Evolutionary conservation across 2,888 invertebrate genomes (phyloP), one percentile per base, ranked within the genome.

Genomic region (Lepidochrysops patricia): DNA sequence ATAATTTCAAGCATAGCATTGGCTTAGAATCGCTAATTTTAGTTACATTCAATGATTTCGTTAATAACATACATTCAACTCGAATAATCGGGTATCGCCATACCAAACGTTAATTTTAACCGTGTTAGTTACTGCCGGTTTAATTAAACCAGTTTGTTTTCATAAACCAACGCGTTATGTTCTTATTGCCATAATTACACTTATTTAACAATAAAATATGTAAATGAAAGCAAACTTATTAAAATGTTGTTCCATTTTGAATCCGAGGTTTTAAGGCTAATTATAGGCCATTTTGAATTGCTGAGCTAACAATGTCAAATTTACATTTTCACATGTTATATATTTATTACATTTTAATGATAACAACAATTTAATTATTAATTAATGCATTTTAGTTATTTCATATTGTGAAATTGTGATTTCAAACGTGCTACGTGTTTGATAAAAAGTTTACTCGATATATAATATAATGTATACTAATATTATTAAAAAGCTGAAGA

Each of bases 61-160:
- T 29, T 23, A 15, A 48, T 57, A 57, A 58, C 57, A 58, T 60
- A 29, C 13, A 52, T 19, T 54, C 9, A 15, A 32, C 29, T 32
- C 60, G 48, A 57, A 15, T 5, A 50, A 57, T 54, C 26, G 29
- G 43, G 26, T 34, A 57, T 32, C 27, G 52, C 34, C 34, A 56
- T 43, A 35, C 48, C 57, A 63, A 61, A 59, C 57, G 61, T 63
- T 62, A 61, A 65, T 62, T 66, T 63, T 62, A 63, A 63, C 62
- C 61, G 61, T 61, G 60, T 61, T 58, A 64, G 57, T 62, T 67
- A 65, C 65, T 67, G 63, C 61, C 63, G 58, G 68, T 64, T 68
- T 69, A 68, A 69, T 68, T 68, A 69, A 66, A 66, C 66, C 62
- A 62, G 63, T 64, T 66, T 63, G 63, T 67, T 64, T 65, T 67